phyloP scores from a whole-genome alignment of 2,113 vertebrate species.

The Zingel zingel region DNA sequence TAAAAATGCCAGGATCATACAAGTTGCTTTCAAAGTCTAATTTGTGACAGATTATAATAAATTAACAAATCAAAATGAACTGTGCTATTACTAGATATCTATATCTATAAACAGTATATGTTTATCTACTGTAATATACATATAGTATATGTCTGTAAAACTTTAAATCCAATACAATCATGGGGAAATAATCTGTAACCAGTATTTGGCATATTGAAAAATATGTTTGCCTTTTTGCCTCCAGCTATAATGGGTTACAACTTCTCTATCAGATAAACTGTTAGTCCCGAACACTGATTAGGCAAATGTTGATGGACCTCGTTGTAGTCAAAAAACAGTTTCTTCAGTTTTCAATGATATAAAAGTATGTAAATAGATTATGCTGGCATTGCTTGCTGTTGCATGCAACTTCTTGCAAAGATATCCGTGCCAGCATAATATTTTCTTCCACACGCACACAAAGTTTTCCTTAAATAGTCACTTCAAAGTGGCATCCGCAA shows the following conservation, averaged over 20 bases:
- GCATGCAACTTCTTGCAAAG: conserved; percentile 18
- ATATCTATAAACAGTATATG: background rate
- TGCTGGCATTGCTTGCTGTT: conserved; percentile 14
- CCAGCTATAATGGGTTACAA: background rate
- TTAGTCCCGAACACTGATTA: background rate
- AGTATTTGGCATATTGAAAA: background rate
- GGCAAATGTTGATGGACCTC: conserved; percentile 7
- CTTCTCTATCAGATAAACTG: background rate
- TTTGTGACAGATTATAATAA: conserved; percentile 23
- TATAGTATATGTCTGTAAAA: background rate
- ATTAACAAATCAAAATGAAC: conserved; percentile 18
- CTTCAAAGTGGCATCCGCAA: conserved; percentile 82
- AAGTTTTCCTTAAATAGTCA: conserved; percentile 76
- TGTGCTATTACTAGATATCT: background rate
- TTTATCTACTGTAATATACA: background rate
- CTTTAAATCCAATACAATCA: background rate
- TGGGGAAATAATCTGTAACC: conserved; percentile 7
- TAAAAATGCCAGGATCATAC: conserved; percentile 16
- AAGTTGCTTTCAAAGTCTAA: conserved; percentile 26
- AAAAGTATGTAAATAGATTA: background rate
- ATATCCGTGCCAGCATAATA: conserved; percentile 38
- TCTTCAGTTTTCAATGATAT: background rate
- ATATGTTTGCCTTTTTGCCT: background rate
- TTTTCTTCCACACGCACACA: conserved; percentile 56
- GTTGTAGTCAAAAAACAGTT: background rate